Evolutionary conservation across 2,888 invertebrate genomes (phyloP), one percentile per base, ranked within the genome.

Genomic region (Limnephilus rhombicus): DNA sequence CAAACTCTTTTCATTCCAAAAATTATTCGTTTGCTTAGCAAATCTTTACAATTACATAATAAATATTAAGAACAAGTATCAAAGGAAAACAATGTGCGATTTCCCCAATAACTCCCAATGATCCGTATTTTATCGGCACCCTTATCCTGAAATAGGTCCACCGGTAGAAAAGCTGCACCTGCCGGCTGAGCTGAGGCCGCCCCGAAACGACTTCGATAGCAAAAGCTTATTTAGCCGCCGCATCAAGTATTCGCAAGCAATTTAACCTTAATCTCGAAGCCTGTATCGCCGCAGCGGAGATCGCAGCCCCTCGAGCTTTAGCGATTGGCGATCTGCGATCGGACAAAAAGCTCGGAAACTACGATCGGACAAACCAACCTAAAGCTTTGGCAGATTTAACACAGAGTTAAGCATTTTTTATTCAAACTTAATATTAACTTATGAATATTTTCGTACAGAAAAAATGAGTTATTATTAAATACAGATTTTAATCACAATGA

Each of bases 181-280:
- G 86, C 45, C 49, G 24, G 86, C 86, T 24, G n/a, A 45, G 29
- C 86, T 31, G n/a, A 29, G 45, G 24, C 68, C 68, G 24, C 68
- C 68, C 24, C 49, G 68, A 68, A 45, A 45, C 86, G 24, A 18
- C 45, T 49, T 86, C 34, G 49, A 86, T 49, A 29, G 86, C 85
- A 85, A 85, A 85, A 34, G 85, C 85, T 90, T 90, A 90, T 85
- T 90, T 85, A 85, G 85, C 90, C 15, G 68, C 80, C 85, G 85
- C 85, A 90, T 85, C 80, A 90, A 90, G 85, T 68, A 85, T 85
- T 90, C 85, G 53, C 90, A 80, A 41, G 85, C 80, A 90, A 90
- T 90, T 90, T 85, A 85, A 53, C 90, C 90, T 90, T 90, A 85
- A 90, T 90, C 85, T 90, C 85, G n/a, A 90, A 85, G 53, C 80